A percentile compares a stretch with the other conserved stretches of the same genome.
phyloP scores from a whole-genome alignment of 2,797 vertebrate genomes.

The Leptoclinus maculatus region DNA sequence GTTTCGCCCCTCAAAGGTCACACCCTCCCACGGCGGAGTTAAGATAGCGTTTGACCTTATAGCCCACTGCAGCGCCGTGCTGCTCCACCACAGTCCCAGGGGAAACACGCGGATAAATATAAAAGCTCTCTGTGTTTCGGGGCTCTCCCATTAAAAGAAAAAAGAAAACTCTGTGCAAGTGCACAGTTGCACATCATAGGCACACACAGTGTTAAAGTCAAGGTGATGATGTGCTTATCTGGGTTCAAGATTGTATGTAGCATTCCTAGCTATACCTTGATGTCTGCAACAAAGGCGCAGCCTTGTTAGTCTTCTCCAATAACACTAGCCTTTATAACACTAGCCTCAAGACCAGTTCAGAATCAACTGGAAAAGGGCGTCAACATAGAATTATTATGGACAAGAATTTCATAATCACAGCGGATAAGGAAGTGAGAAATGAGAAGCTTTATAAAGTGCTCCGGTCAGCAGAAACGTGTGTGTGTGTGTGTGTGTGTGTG shows the following conservation, averaged over 20 bases:
- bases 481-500: slow-evolving; percentile 8
- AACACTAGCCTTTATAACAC: not conserved
- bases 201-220: slow-evolving; percentile 53
- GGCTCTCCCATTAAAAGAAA: slow-evolving; percentile 14
- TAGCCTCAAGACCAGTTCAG: slow-evolving; percentile 13
- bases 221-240: slow-evolving; percentile 45
- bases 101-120: slow-evolving; percentile 44
- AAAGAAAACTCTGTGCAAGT: not conserved
- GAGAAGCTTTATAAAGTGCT: slow-evolving; percentile 19
- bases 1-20: slow-evolving; percentile 69
- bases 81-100: slow-evolving; percentile 49
- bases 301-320: not conserved
- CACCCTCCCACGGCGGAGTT: slow-evolving; percentile 54
- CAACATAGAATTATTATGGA: not conserved
- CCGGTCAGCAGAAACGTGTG: slow-evolving; percentile 20
- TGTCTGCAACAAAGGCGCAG: slow-evolving; percentile 3
- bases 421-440: slow-evolving; percentile 18
- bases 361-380: slow-evolving; percentile 17
- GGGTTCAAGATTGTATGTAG: not conserved
- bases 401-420: slow-evolving; percentile 24
- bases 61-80: slow-evolving; percentile 37
- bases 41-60: slow-evolving; percentile 73
- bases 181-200: too few species aligned
- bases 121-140: slow-evolving; percentile 28
- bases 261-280: not conserved